phyloP scores from a whole-genome alignment of 2,888 invertebrate species.

The Noctuana brunneofusca region DNA sequence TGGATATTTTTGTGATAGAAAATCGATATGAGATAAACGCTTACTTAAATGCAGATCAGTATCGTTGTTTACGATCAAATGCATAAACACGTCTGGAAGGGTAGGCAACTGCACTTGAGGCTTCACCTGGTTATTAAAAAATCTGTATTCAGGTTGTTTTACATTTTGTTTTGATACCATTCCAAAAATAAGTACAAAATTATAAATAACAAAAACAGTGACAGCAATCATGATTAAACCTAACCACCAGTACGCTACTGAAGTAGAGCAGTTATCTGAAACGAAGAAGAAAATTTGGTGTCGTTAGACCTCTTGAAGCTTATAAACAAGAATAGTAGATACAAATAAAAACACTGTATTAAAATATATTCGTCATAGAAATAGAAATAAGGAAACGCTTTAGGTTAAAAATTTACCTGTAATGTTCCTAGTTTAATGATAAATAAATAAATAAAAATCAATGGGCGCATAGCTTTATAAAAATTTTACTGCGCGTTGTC shows the following conservation, averaged over 20 bases:
- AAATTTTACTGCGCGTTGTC: too few species aligned
- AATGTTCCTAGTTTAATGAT: too few species aligned
- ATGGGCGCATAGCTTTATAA: too few species aligned
- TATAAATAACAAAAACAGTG: conserved; percentile 66
- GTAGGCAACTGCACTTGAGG: conserved; percentile 29
- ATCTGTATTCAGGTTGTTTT: conserved; percentile 41
- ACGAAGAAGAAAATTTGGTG: conserved; percentile 34
- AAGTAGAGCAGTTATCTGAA: conserved; percentile 71
- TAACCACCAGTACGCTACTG: conserved; percentile 68
- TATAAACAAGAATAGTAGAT: not conserved
- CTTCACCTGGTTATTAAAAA: conserved; percentile 36
- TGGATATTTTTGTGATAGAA: conserved; percentile 55
- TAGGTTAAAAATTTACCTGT: too few species aligned
- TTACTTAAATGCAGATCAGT: conserved; percentile 53
- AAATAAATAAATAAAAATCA: too few species aligned
- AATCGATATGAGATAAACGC: conserved; percentile 60
- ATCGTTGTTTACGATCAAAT: conserved; percentile 54
- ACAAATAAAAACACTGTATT: too few species aligned
- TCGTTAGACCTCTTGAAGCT: not conserved
- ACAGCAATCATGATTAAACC: conserved; percentile 67
- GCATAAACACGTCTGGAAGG: conserved; percentile 59
- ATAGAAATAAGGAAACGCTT: too few species aligned
- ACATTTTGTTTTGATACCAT: conserved; percentile 49
- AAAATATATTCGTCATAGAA: too few species aligned
- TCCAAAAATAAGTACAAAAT: conserved; percentile 57